Conservation (phyloP, 2,888 invertebrate genomes). For the Hydraecia micacea region DNA sequence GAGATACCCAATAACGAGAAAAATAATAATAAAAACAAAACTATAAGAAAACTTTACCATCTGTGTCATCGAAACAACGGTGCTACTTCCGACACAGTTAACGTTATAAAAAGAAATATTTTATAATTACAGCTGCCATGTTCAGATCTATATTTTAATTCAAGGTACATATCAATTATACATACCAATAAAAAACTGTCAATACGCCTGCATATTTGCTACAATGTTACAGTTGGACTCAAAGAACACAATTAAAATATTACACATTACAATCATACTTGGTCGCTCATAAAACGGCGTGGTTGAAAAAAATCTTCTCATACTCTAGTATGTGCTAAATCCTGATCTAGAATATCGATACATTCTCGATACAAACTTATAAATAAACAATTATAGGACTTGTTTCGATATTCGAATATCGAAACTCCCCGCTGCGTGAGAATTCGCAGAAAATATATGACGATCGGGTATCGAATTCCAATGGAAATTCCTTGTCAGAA, state of each 20-base stretch:
- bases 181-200: conserved; percentile 55
- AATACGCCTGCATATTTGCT: conserved; percentile 52
- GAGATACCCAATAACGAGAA: background rate
- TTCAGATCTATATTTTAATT: conserved; percentile 55
- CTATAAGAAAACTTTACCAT: background rate
- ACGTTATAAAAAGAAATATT: conserved; percentile 36
- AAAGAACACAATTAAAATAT: conserved; percentile 71
- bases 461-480: conserved; percentile 62
- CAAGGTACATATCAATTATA: conserved; percentile 56
- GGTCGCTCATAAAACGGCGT: conserved; percentile 62
- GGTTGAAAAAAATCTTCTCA: conserved; percentile 69
- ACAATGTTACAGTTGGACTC: conserved; percentile 56
- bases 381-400: conserved; percentile 76
- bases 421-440: conserved; percentile 68
- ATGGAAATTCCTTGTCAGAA: conserved; percentile 57
- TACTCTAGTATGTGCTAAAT: conserved; percentile 65
- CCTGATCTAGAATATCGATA: conserved; percentile 72
- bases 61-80: conserved; percentile 23
- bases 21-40: background rate
- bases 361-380: conserved; percentile 74
- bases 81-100: conserved; percentile 30
- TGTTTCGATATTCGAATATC: conserved; percentile 57
- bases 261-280: conserved; percentile 69
- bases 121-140: conserved; percentile 47
- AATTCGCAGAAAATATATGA: conserved; percentile 66